phyloP scores from a whole-genome alignment of 2,113 vertebrate genomes.

The Catharus bicknelli region DNA sequence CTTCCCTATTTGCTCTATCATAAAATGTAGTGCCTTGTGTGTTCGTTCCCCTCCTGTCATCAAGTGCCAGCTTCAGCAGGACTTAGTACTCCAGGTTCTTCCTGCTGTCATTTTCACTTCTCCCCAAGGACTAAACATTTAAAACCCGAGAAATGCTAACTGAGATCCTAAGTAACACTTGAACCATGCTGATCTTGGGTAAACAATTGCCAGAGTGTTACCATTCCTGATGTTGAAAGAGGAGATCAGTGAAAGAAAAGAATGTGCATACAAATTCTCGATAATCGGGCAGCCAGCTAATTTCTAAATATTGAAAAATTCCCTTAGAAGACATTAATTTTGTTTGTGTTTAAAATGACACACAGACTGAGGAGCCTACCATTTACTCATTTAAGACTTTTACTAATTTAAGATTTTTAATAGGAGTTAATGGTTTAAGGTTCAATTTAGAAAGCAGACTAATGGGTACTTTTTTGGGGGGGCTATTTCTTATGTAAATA shows the following conservation, averaged over 20 bases:
- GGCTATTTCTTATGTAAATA: not conserved
- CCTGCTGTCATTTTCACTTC: slow-evolving; percentile 65
- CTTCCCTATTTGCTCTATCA: slow-evolving; percentile 41
- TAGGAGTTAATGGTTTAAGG: not conserved
- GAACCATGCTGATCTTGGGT: slow-evolving; percentile 25
- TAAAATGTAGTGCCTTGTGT: slow-evolving; percentile 18
- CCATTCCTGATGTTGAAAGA: slow-evolving; percentile 41
- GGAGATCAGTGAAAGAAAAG: slow-evolving; percentile 38
- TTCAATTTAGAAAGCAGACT: not conserved
- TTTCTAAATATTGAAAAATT: slow-evolving; percentile 49
- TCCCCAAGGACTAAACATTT: slow-evolving; percentile 35
- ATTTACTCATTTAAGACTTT: not conserved
- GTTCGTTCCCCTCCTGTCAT: slow-evolving; percentile 57
- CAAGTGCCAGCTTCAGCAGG: slow-evolving; percentile 35
- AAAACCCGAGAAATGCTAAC: slow-evolving; percentile 29
- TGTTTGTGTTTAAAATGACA: slow-evolving; percentile 6
- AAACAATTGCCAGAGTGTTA: slow-evolving; percentile 46
- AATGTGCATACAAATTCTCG: not conserved
- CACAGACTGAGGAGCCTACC: not conserved
- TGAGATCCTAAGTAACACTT: slow-evolving; percentile 48
- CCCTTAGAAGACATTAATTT: slow-evolving; percentile 19
- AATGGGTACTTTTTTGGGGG: not conserved
- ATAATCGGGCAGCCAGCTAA: slow-evolving; percentile 1
- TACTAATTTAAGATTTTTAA: not conserved
- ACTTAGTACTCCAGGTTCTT: slow-evolving; percentile 55